Evolutionary conservation across 2,113 vertebrate species (phyloP), one percentile per base, ranked within the genome.

Genomic region (Brachyhypopomus gauderio): DNA sequence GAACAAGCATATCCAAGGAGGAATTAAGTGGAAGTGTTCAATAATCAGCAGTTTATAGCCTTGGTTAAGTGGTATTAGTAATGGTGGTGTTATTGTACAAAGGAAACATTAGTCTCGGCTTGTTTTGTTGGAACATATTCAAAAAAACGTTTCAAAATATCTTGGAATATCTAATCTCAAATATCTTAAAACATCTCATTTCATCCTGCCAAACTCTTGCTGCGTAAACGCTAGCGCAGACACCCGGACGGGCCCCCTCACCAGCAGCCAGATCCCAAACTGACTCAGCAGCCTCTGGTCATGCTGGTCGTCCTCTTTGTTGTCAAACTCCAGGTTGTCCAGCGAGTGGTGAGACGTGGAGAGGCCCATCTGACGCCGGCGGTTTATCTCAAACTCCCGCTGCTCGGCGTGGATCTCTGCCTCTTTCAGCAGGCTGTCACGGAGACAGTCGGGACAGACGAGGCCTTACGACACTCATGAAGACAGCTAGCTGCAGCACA

Each of bases 211-310:
- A 52, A 8, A 52, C 1, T 52, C 12, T 12, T 52, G 45, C 45
- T 52, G 8, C 45, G 9, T 41, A 64, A 48, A 4, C 62, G 55
- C 9, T 36, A 34, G 63, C 17, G 23, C 30, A 66, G 23, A 22
- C 66, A 75, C 4, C 12, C 8, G 58, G 41, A 23, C 17, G 45
- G 41, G 60, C 58, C 25, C 34, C 91, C 45, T 89, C 92, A 98
- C 98, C 94, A 99, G 92, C 89, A 99, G 97, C 98, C 98, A 99
- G 88, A 99, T 99, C 88, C 97, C 98, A 84, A 99, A 99, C 85
- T 99, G 98, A 84, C 98, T 99, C 87, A 99, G 93, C 17, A 99
- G 96, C 3, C 98, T 94, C 85, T 99, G 98, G 90, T 99, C 98
- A 0, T 99, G 96, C 86, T 97, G 98, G 85, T 99, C 97, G 20